Base-by-base conservation (phyloP, 2,113 vertebrate genomes). In the Coreoperca whiteheadi region DNA sequence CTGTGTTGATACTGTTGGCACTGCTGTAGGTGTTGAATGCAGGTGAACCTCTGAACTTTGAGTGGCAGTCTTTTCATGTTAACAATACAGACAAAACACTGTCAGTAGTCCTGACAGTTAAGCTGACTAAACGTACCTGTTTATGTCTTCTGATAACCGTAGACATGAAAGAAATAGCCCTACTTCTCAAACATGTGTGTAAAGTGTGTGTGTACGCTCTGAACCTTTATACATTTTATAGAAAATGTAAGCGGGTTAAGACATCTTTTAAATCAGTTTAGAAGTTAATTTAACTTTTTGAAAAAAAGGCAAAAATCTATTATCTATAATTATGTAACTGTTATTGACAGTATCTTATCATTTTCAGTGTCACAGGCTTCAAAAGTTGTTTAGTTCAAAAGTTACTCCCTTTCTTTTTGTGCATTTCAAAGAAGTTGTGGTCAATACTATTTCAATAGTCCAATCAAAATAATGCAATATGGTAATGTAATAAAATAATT, bases 31-130 rank as follows among this genome's bases (percentile, higher is more conserved):
- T 32, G 74, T 11, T 54, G n/a, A 81, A 25, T 56, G 79, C 20
- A 15, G 6, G 16, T 28, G 67, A 25, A 67, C 12, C 34, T 75
- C 66, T 51, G 23, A 81, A 69, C 28, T 77, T 37, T 74, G 67
- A 81, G 37, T 2, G n/a, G 46, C 73, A 57, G 30, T 23, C 0
- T 48, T 53, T 23, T 77, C 18, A 53, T 73, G 39, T 73, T 34
- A 51, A n/a, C 25, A 16, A 20, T 11, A 1, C 57, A 41, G 53
- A 25, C 6, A 64, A 30, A 67, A 37, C 6, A 20, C 30, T 73
- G 50, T 32, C 34, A 65, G 9, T 12, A 21, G 80, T 54, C 11
- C 14, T 51, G 43, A n/a, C n/a, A 21, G 8, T 59, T 16, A 50
- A 8, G 16, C 14, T 5, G 2, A 59, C 21, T 57, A 61, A 34